Percentiles rank a stretch among this genome's conserved stretches.
These are phyloP conservation scores for Amphimallon solstitiale DNA, from an alignment of 2,888 invertebrate genomes.

Conservation along the genomic window DNA sequence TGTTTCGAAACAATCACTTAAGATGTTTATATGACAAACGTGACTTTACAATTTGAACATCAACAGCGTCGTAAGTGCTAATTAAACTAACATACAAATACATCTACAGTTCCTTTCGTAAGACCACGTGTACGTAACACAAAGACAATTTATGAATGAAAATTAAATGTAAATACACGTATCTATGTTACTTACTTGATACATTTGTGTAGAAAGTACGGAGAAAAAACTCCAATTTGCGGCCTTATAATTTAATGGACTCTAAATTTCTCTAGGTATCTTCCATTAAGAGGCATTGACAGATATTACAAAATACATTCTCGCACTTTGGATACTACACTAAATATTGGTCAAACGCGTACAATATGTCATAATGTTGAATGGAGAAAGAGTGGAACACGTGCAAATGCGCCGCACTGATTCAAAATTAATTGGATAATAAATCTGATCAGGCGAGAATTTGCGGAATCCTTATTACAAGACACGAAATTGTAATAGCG, in stretches of 20 bases:
- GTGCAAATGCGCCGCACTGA: conserved; percentile 26
- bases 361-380: background rate
- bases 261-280: conserved; percentile 23
- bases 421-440: conserved; percentile 46
- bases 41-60: background rate
- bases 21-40: background rate
- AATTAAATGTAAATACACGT: background rate
- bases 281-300: conserved; percentile 30
- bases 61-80: background rate
- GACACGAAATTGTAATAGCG: conserved; percentile 30
- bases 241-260: conserved; percentile 27
- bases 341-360: background rate
- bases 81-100: background rate
- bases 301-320: conserved; percentile 26
- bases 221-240: background rate
- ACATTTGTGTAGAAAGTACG: background rate
- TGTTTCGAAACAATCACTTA: background rate
- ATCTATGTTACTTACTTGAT: too few species aligned
- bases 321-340: background rate
- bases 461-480: conserved; percentile 41
- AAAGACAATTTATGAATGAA: conserved; percentile 6
- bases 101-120: background rate
- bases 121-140: background rate
- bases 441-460: conserved; percentile 43
- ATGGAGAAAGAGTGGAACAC: conserved; percentile 18